A percentile compares a stretch with the other conserved stretches of the same genome.
Conservation (phyloP, 2,888 invertebrate genomes). For the Lasioglossum calceatum region DNA sequence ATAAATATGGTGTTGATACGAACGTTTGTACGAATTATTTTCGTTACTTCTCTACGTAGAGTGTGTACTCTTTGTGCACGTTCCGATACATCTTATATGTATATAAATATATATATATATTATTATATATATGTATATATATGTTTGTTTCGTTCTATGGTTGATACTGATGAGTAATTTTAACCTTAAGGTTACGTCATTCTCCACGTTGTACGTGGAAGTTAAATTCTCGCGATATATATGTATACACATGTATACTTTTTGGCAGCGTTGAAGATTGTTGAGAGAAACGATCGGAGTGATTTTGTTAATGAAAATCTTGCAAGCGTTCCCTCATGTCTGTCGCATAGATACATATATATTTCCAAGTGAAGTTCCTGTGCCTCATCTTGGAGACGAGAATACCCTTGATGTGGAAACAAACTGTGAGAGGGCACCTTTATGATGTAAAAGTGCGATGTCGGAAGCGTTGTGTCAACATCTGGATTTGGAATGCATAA, state of each 20-base stretch:
- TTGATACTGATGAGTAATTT: conserved; percentile 35
- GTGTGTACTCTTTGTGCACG: background rate
- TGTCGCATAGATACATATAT: conserved; percentile 52
- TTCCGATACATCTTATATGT: background rate
- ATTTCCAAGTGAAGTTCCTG: conserved; percentile 59
- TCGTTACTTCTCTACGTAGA: background rate
- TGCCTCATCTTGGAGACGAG: conserved; percentile 49
- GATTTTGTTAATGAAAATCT: conserved; percentile 48
- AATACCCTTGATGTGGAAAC: conserved; percentile 42
- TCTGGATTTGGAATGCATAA: conserved; percentile 53
- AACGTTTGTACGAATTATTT: background rate
- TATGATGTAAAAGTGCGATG: conserved; percentile 57
- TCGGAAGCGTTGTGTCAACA: conserved; percentile 58
- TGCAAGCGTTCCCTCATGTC: conserved; percentile 53
- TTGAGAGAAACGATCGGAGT: conserved; percentile 33
- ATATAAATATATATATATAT: background rate
- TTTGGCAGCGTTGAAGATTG: conserved; percentile 18
- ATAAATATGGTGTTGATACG: background rate
- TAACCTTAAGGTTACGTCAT: conserved; percentile 26
- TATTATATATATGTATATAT: background rate
- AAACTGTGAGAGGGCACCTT: conserved; percentile 45
- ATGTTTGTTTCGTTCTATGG: conserved; percentile 37
- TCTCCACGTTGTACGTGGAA: conserved; percentile 38
- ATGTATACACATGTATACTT: conserved; percentile 17
- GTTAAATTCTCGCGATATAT: conserved; percentile 3